Base-by-base conservation (phyloP, 2,888 invertebrate genomes). In the Notocelia uddmanniana region DNA sequence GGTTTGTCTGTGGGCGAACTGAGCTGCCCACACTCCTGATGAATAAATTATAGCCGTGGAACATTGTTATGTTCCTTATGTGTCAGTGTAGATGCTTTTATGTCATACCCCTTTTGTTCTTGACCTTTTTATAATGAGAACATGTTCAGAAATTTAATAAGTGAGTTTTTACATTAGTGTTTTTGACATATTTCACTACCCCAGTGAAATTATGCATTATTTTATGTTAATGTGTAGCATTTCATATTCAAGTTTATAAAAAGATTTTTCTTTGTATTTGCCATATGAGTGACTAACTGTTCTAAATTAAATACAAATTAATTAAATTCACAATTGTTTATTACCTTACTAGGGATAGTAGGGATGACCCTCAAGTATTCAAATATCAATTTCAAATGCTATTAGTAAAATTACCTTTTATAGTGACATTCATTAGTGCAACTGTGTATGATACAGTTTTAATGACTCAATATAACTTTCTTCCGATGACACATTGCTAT, bases 11-110 rank as follows among this genome's bases (percentile, higher is more conserved):
- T 93, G 92, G 93, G 93, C 86, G 92, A 88, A 78, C 86, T 79
- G 83, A 83, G 76, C 92, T 83, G 82, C 93, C 93, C 92, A 93
- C 93, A 92, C 91, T 83, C 69, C 74, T 78, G 76, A 78, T 85
- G 92, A 91, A 93, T 93, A 92, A 89, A 91, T 93, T 91, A 92
- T 90, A 89, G 82, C 76, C 80, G 83, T 88, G 85, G 88, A 89
- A 91, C 91, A 90, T 89, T 91, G 91, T 90, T 86, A 84, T 86
- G 85, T 84, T 82, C 87, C 86, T 82, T 86, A 87, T 85, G 80
- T 85, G 89, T 86, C 86, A 85, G 87, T 88, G 85, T 80, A 83
- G 79, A 83, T 81, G 77, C 79, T 75, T 81, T 81, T 83, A 78
- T 83, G 79, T 80, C 69, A 66, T 50, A 57, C 74, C 79, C 81